A percentile compares a stretch with the other conserved stretches of the same genome.
Evolutionary conservation across 2,797 vertebrate genomes (phyloP).

Genomic region (Gallirallus australis): DNA sequence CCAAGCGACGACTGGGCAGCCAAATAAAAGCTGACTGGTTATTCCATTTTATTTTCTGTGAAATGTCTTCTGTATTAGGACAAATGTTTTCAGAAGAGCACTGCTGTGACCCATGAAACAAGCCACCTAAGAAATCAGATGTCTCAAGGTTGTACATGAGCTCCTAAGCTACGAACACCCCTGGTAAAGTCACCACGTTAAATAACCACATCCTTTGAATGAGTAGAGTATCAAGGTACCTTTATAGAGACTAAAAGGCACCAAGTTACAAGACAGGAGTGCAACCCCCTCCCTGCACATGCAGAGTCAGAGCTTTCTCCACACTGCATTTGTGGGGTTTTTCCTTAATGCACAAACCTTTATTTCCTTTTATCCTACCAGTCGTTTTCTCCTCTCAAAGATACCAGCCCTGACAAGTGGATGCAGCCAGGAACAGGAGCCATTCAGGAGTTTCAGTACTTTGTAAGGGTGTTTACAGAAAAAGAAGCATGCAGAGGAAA

Average conservation of each 20-base stretch:
- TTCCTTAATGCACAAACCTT: not conserved
- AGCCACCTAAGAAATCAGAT: not conserved
- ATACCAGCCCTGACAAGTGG: not conserved
- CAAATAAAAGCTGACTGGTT: not conserved
- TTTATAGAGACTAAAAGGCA: not conserved
- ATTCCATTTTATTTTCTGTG: not conserved
- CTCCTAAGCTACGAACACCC: not conserved
- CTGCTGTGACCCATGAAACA: not conserved
- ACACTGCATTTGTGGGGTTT: not conserved
- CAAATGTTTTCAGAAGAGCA: not conserved
- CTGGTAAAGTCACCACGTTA: not conserved
- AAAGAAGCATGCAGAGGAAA: constrained; percentile 12
- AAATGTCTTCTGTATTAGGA: not conserved
- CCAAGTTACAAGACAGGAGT: not conserved
- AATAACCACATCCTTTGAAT: not conserved
- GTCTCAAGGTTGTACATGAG: not conserved
- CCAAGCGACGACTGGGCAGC: not conserved
- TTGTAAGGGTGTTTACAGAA: not conserved
- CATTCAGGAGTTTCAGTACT: not conserved
- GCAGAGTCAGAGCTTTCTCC: not conserved
- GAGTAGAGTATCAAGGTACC: not conserved
- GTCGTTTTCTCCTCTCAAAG: not conserved
- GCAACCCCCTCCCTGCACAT: not conserved
- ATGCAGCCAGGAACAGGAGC: not conserved
- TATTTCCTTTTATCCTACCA: not conserved